Conservation (phyloP, 2,888 invertebrate genomes). For the Halictus ligatus region DNA sequence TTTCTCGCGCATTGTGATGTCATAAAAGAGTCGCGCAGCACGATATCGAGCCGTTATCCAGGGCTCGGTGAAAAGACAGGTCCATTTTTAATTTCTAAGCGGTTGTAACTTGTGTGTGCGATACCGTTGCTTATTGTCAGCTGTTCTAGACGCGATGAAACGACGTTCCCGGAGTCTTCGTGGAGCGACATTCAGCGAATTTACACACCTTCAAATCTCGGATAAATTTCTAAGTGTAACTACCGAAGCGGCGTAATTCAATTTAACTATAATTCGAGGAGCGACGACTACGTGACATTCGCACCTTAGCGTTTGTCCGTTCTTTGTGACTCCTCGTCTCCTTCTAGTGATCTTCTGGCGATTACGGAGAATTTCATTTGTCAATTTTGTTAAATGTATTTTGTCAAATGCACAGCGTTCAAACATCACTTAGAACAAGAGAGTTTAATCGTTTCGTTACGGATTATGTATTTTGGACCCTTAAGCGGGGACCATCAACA, state of each 20-base stretch:
- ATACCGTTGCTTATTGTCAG: slow-evolving; percentile 43
- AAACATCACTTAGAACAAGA: neutral
- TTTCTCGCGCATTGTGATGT: slow-evolving; percentile 37
- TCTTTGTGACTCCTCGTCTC: slow-evolving; percentile 38
- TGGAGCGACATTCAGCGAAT: slow-evolving; percentile 65
- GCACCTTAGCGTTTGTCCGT: slow-evolving; percentile 54
- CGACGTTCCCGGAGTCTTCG: slow-evolving; percentile 37
- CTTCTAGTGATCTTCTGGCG: slow-evolving; percentile 38
- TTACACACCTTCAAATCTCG: slow-evolving; percentile 71
- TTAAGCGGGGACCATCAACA: no score
- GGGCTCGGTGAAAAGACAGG: neutral
- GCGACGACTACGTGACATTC: slow-evolving; percentile 74
- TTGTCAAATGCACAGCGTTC: neutral
- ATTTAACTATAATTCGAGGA: slow-evolving; percentile 80
- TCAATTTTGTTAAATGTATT: slow-evolving; percentile 9
- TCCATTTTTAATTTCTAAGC: slow-evolving; percentile 33
- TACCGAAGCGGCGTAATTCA: slow-evolving; percentile 79
- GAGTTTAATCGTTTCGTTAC: no score
- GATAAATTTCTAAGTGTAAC: slow-evolving; percentile 71
- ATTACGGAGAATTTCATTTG: slow-evolving; percentile 8
- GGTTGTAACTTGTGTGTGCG: slow-evolving; percentile 12
- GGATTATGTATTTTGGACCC: no score
- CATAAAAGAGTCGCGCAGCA: slow-evolving; percentile 22
- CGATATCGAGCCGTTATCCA: slow-evolving; percentile 29
- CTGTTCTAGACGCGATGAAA: slow-evolving; percentile 32